phyloP scores from a whole-genome alignment of 2,888 invertebrate species.

The Nomada goodeniana region DNA sequence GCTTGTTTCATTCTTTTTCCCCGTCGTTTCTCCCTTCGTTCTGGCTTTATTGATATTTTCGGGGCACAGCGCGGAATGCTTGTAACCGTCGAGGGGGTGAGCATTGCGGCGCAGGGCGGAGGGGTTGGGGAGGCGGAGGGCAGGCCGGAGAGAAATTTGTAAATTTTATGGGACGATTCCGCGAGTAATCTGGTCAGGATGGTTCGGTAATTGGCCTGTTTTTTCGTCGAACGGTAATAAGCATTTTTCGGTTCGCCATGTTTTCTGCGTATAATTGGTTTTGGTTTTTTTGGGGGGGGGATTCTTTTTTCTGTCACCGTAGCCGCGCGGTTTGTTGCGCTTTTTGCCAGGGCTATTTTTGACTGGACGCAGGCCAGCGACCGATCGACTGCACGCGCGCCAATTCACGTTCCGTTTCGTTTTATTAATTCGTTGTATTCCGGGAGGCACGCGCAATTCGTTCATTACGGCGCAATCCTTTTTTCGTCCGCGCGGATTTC shows the following conservation, averaged over 20 bases:
- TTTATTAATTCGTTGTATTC: slow-evolving; percentile 36
- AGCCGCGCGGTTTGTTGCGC: not conserved
- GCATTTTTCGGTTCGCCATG: slow-evolving; percentile 30
- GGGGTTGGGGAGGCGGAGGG: not conserved
- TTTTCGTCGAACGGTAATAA: slow-evolving; percentile 19
- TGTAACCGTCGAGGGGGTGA: not conserved
- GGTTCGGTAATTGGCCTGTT: slow-evolving; percentile 19
- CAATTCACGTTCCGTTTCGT: slow-evolving; percentile 11
- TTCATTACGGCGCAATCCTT: not conserved
- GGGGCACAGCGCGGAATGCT: not conserved
- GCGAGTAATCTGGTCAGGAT: not conserved
- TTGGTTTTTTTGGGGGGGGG: not conserved
- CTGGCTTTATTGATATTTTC: slow-evolving; percentile 27
- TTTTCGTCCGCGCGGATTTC: slow-evolving; percentile 4
- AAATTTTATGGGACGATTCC: slow-evolving; percentile 7
- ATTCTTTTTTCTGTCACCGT: not conserved
- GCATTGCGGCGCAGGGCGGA: not conserved
- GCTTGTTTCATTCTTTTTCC: not conserved
- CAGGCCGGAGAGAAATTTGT: not conserved
- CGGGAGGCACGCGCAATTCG: not conserved
- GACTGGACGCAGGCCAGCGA: not conserved
- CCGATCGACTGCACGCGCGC: slow-evolving; percentile 5
- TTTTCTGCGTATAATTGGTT: slow-evolving; percentile 32
- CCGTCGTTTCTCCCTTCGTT: slow-evolving; percentile 1
- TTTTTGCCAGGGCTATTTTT: slow-evolving; percentile 11